Percentiles rank a stretch among this genome's conserved stretches.
Evolutionary conservation across 2,888 invertebrate genomes (phyloP).

Genomic region (Leptopilina myrica): DNA sequence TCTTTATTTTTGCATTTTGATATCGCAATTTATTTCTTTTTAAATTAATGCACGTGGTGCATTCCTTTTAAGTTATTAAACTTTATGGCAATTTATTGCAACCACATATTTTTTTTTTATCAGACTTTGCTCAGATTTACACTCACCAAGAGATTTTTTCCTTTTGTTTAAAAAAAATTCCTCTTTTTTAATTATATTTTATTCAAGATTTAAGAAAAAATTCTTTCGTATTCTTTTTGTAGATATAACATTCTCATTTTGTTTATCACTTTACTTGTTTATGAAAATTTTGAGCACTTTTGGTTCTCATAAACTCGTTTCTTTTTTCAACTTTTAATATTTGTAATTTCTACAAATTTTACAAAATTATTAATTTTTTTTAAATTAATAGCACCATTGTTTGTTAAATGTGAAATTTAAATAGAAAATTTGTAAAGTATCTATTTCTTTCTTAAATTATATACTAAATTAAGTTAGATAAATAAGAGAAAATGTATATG

Average conservation of each 20-base stretch:
- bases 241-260: neutral
- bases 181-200: constrained; percentile 6
- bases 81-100: constrained; percentile 16
- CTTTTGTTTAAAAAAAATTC: neutral
- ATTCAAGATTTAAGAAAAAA: neutral
- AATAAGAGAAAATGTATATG: neutral
- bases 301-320: neutral
- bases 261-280: neutral
- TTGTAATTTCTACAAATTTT: constrained; percentile 38
- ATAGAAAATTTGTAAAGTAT: neutral
- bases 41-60: constrained; percentile 33
- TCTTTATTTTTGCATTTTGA: constrained; percentile 42
- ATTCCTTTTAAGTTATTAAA: neutral
- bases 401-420: neutral
- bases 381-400: constrained; percentile 12
- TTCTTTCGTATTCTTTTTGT: constrained; percentile 9
- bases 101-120: neutral
- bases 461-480: neutral
- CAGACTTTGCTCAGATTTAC: constrained; percentile 16
- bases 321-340: neutral
- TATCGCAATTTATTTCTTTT: constrained; percentile 29
- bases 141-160: neutral
- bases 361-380: neutral
- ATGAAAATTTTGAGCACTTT: constrained; percentile 30
- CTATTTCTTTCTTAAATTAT: neutral